Percentiles rank a stretch among this genome's conserved stretches.
These are phyloP conservation scores for Cirrhinus mrigala DNA, from an alignment of 2,797 vertebrate species.

Conservation along the genomic window DNA sequence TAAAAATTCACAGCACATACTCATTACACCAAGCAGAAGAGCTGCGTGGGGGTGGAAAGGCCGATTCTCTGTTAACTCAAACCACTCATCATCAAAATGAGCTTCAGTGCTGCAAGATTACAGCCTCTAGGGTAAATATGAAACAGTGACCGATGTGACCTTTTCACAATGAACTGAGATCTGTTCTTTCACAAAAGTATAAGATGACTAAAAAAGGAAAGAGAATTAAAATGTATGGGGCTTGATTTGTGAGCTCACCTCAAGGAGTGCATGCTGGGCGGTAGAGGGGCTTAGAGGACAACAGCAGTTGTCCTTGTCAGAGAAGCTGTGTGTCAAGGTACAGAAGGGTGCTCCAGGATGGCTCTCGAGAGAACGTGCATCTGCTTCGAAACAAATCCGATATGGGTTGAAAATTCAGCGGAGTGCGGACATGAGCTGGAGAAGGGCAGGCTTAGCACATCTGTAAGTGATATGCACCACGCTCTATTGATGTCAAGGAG, in stretches of 20 bases:
- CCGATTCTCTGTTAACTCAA: slow-evolving; percentile 27
- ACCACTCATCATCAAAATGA: slow-evolving; percentile 26
- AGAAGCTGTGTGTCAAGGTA: neutral
- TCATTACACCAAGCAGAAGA: slow-evolving; percentile 52
- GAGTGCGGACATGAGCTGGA: neutral
- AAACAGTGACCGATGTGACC: slow-evolving; percentile 22
- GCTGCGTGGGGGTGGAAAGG: neutral
- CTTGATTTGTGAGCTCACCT: neutral
- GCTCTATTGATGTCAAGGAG: slow-evolving; percentile 40
- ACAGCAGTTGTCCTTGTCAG: slow-evolving; percentile 13
- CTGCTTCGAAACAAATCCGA: slow-evolving; percentile 27
- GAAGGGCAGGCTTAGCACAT: slow-evolving; percentile 24
- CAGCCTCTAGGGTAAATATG: slow-evolving; percentile 48
- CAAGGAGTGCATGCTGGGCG: neutral
- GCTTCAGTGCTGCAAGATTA: slow-evolving; percentile 32
- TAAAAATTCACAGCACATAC: slow-evolving; percentile 59
- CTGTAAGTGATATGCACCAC: slow-evolving; percentile 37
- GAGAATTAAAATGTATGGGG: neutral
- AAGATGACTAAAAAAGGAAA: neutral
- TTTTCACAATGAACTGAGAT: slow-evolving; percentile 19
- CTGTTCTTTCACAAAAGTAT: neutral
- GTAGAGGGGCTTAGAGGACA: neutral
- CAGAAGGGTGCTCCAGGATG: neutral
- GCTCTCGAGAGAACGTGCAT: neutral
- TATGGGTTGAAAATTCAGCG: slow-evolving; percentile 3